Base-by-base conservation (phyloP, 2,888 invertebrate species). In the Troides aeacus region DNA sequence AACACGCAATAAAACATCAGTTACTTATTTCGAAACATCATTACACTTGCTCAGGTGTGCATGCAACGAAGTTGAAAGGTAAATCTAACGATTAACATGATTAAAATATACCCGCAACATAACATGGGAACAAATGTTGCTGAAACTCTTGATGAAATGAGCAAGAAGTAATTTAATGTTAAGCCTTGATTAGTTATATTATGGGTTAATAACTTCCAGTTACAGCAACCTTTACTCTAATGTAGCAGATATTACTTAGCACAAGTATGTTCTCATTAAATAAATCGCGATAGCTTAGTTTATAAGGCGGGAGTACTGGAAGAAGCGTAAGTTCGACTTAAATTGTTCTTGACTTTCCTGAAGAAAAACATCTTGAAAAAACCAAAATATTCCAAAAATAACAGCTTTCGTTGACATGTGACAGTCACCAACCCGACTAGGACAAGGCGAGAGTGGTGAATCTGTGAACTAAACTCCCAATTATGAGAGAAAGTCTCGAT, bases 131-230 rank as follows among this genome's bases (percentile, higher is more conserved):
- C 8, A 56, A 42, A 42, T 59, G 23, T n/a, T 39, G 63, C 58
- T 58, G 58, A 61, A 42, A 62, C 21, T 23, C 10, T 57, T 53
- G 39, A 61, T 21, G 60, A 68, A 57, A 56, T 53, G 62, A 61
- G 23, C 50, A 70, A 62, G 58, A 60, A 66, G 42, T 46, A 24
- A 46, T 62, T 23, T 62, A 8, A 64, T 39, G 57, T 30, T 59
- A 30, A 66, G 24, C 23, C 42, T 64, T 23, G 23, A 64, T 42
- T 39, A 24, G 62, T 62, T 36, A 17, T 23, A 58, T 58, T 58
- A 58, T n/a, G 53, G 7, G 53, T 53, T 53, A 53, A 53, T n/a
- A 53, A 53, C 18, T 12, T n/a, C 6, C 12, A 7, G 18, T 53
- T 53, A n/a, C 18, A n/a, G n/a, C 53, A 53, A n/a, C 18, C n/a